Base-by-base conservation (phyloP, 2,888 invertebrate genomes). In the Nowickia ferox region DNA sequence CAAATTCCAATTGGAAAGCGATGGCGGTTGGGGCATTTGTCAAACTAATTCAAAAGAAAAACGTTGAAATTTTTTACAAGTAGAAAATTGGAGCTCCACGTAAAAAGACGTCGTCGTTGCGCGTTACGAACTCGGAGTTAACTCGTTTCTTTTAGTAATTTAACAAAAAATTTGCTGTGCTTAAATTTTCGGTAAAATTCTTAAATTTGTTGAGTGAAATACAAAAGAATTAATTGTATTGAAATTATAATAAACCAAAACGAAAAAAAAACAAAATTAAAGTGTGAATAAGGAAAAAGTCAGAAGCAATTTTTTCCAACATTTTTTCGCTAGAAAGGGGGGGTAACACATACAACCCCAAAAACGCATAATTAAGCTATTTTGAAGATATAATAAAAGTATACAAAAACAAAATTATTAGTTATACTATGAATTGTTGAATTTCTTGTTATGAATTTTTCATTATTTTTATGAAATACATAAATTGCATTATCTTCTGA, bases 71-170 rank as follows among this genome's bases (percentile, higher is more conserved):
- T 61, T 84, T 66, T 75, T 69, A n/a, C 57, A 84, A 84, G 84
- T 84, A 82, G 76, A 87, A 87, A 87, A 87, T 88, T 88, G 87
- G 87, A 86, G 87, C 87, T 87, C 80, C 65, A 71, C 55, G 72
- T 51, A 72, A 75, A 59, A 69, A 84, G 85, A 77, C 78, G 84
- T 87, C 30, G 9, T 53, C 44, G 61, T 15, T 38, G 71, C 68
- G 82, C 80, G 40, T 83, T 63, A 17, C 44, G 76, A 55, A 48
- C 46, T 69, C 22, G 38, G 42, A 59, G 51, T 79, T 46, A 83
- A 76, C 86, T 79, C 86, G 83, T 80, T 84, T 42, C 75, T 78
- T 66, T 66, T 66, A 69, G 42, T 11, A 63, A 44, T 30, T 30
- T n/a, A n/a, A 57, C 42, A 51, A 38, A 57, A 77, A 55, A 69